phyloP scores from a whole-genome alignment of 2,113 vertebrate genomes.

The Ellobius talpinus region DNA sequence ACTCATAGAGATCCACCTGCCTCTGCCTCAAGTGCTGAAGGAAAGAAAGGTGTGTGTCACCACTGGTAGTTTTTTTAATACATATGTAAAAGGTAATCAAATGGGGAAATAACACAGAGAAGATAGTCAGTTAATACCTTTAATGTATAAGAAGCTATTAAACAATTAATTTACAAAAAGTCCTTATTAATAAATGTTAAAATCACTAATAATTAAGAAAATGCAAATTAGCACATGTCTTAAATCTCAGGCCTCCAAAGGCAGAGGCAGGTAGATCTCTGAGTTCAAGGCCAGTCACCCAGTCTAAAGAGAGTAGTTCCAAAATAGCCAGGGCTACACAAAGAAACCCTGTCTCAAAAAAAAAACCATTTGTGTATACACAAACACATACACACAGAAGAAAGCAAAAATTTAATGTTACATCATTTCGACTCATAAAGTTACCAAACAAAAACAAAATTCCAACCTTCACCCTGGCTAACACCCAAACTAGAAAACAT shows the following conservation, averaged over 20 bases:
- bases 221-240: neutral
- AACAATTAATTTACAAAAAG: conserved; percentile 48
- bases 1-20: neutral
- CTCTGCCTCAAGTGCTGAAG: neutral
- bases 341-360: neutral
- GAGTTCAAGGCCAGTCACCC: neutral
- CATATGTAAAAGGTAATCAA: conserved; percentile 31
- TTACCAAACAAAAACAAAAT: neutral
- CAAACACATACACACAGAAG: neutral
- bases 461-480: neutral
- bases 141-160: neutral
- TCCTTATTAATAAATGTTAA: neutral
- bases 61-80: neutral
- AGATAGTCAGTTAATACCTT: conserved; percentile 4
- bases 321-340: neutral
- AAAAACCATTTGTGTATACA: neutral
- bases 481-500: neutral
- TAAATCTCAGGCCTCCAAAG: neutral
- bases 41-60: neutral
- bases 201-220: neutral
- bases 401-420: neutral
- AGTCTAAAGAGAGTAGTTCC: neutral
- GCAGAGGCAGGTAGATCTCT: neutral
- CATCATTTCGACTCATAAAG: neutral
- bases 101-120: neutral